phyloP scores from a whole-genome alignment of 2,888 invertebrate species.

The Lasioglossum figueresi region DNA sequence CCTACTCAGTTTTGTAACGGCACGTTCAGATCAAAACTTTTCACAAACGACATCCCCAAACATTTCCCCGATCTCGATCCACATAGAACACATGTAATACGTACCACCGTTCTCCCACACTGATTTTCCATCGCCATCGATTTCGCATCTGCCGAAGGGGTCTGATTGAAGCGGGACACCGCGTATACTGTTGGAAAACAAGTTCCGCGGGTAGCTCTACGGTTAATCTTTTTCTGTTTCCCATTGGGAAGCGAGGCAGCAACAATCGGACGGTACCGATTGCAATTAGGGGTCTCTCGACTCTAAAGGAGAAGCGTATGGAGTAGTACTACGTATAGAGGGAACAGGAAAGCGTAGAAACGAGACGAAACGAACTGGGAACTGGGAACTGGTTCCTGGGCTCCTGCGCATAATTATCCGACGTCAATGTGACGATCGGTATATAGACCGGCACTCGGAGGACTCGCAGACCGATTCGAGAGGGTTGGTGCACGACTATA shows the following conservation, averaged over 20 bases:
- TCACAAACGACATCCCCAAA: too few species aligned
- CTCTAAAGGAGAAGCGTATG: neutral
- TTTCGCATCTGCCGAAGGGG: neutral
- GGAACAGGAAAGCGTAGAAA: neutral
- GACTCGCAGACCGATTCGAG: constrained; percentile 74
- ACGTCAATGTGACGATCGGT: constrained; percentile 51
- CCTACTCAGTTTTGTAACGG: too few species aligned
- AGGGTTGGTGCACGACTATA: constrained; percentile 47
- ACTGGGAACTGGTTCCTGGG: neutral
- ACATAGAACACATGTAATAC: too few species aligned
- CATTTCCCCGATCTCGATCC: too few species aligned
- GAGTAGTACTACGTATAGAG: neutral
- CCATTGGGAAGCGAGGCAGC: neutral
- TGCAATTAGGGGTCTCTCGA: constrained; percentile 48
- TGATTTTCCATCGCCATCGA: neutral
- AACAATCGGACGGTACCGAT: constrained; percentile 45
- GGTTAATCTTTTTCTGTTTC: neutral
- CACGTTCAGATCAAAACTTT: too few species aligned
- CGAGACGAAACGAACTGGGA: neutral
- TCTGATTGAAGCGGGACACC: neutral
- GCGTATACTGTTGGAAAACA: neutral
- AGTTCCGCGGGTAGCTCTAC: neutral
- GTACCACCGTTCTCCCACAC: neutral
- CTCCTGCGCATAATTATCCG: constrained; percentile 60
- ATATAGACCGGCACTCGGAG: constrained; percentile 66